Percentiles rank a stretch among this genome's conserved stretches.
phyloP scores from a whole-genome alignment of 2,888 invertebrate genomes.

The Eristalinus aeneus region DNA sequence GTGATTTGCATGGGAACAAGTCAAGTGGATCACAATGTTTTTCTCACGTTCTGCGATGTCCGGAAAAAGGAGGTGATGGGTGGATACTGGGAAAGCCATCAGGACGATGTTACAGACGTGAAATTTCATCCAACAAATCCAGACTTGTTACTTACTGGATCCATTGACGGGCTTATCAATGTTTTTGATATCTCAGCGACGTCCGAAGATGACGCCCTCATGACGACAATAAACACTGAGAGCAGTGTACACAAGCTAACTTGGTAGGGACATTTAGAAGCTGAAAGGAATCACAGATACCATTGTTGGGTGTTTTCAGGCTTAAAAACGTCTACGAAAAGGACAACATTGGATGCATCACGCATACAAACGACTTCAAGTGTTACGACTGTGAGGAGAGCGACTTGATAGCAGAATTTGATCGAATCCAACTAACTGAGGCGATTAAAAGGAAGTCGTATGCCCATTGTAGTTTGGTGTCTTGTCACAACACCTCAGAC shows the following conservation, averaged over 20 bases:
- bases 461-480: slow-evolving; percentile 85
- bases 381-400: slow-evolving; percentile 86
- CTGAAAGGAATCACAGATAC: not conserved
- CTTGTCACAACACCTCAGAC: slow-evolving; percentile 81
- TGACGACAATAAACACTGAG: slow-evolving; percentile 89
- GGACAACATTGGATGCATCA: slow-evolving; percentile 84
- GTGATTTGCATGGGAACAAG: slow-evolving; percentile 89
- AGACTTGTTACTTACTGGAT: slow-evolving; percentile 87
- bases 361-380: slow-evolving; percentile 87
- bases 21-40: slow-evolving; percentile 86
- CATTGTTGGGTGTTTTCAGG: slow-evolving; percentile 66
- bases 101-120: slow-evolving; percentile 89
- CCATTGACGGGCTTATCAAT: slow-evolving; percentile 92
- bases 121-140: slow-evolving; percentile 87
- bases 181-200: slow-evolving; percentile 88
- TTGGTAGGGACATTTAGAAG: slow-evolving; percentile 80
- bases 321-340: slow-evolving; percentile 79
- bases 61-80: slow-evolving; percentile 85
- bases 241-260: slow-evolving; percentile 86
- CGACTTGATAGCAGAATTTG: slow-evolving; percentile 83
- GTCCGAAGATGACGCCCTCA: slow-evolving; percentile 90
- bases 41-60: slow-evolving; percentile 90
- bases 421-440: slow-evolving; percentile 83
- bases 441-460: slow-evolving; percentile 83
- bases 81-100: slow-evolving; percentile 91